These are phyloP conservation scores for Trachelus troglodyta DNA, from an alignment of 2,888 invertebrate species.

Conservation along the genomic window DNA sequence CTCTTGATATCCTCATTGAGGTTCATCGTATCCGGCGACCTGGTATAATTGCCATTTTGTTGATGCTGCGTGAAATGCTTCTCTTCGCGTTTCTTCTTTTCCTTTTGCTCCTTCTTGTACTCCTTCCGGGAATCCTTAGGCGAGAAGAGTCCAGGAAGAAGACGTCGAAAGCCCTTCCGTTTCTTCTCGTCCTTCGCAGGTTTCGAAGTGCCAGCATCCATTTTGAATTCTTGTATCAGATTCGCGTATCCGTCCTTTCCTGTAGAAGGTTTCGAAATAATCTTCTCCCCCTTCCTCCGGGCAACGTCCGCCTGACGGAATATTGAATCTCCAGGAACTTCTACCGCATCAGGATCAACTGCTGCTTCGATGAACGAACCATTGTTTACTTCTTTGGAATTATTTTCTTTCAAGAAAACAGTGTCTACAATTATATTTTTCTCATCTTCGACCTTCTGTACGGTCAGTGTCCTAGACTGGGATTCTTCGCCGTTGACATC, in stretches of 20 bases:
- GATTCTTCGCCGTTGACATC: background rate
- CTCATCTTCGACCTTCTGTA: background rate
- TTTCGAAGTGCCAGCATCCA: conserved; percentile 55
- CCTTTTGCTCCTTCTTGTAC: conserved; percentile 52
- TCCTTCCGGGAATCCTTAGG: conserved; percentile 60
- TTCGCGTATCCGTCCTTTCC: conserved; percentile 56
- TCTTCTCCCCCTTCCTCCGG: background rate
- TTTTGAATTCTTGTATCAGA: conserved; percentile 53
- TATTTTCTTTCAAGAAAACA: background rate
- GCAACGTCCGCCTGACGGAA: background rate
- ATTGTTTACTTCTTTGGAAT: background rate
- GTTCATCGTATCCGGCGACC: conserved; percentile 60
- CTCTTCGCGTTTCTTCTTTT: conserved; percentile 52
- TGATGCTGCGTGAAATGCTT: conserved; percentile 56
- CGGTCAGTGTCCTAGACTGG: background rate
- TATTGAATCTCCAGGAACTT: background rate
- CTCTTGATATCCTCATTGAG: conserved; percentile 59
- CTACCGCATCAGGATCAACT: background rate
- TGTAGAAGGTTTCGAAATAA: background rate
- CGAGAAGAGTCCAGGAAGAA: conserved; percentile 57
- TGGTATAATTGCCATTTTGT: conserved; percentile 58
- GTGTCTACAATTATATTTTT: background rate
- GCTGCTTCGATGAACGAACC: background rate
- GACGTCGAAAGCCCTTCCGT: conserved; percentile 53
- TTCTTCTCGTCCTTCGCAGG: conserved; percentile 65